A percentile compares a stretch with the other conserved stretches of the same genome.
These are phyloP conservation scores for Nebria salina DNA, from an alignment of 2,888 invertebrate species.

Conservation along the genomic window DNA sequence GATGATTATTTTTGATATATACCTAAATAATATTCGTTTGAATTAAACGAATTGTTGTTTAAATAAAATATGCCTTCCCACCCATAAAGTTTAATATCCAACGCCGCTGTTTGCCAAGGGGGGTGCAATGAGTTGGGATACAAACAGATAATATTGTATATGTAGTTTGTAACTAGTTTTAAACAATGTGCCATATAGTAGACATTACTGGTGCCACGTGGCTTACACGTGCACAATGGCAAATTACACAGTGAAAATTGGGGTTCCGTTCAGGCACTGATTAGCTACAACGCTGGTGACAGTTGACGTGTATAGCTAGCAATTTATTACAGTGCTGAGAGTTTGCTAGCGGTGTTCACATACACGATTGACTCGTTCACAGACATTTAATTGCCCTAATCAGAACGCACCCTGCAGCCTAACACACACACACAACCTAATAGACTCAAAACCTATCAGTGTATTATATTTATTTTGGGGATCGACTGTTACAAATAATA, in stretches of 20 bases:
- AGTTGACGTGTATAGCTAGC: conserved; percentile 64
- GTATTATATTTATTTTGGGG: too few species aligned
- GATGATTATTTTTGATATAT: too few species aligned
- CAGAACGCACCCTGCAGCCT: conserved; percentile 54
- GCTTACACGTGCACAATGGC: conserved; percentile 58
- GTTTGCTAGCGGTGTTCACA: conserved; percentile 17
- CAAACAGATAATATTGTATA: conserved; percentile 38
- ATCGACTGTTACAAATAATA: too few species aligned
- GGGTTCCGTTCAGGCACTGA: conserved; percentile 52
- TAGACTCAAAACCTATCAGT: background rate
- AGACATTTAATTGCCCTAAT: conserved; percentile 59
- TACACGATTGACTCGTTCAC: conserved; percentile 37
- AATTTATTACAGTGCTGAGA: conserved; percentile 58
- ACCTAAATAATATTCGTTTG: too few species aligned
- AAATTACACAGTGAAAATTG: conserved; percentile 59
- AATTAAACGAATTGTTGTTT: too few species aligned
- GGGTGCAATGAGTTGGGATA: background rate
- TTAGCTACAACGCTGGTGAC: conserved; percentile 60
- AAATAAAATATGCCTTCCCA: too few species aligned
- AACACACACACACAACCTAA: background rate
- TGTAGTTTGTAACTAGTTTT: conserved; percentile 58
- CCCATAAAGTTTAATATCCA: too few species aligned
- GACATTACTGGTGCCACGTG: conserved; percentile 55
- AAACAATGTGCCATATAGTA: conserved; percentile 55
- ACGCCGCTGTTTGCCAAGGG: too few species aligned